phyloP scores from a whole-genome alignment of 2,113 vertebrate species.

The Callocephalon fimbriatum region DNA sequence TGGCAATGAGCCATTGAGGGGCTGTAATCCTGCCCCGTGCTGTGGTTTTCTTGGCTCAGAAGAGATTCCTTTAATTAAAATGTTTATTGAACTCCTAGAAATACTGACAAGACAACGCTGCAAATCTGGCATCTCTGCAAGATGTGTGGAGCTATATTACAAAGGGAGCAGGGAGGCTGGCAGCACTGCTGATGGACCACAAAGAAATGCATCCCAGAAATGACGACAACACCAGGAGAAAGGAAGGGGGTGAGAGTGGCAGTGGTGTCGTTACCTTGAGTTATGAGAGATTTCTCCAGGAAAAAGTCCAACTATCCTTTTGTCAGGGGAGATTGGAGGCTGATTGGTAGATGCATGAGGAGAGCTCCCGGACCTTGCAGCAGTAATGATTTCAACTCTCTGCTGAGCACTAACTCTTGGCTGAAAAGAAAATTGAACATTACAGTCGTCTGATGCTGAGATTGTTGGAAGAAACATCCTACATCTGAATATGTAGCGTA shows the following conservation, averaged over 20 bases:
- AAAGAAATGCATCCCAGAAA: constrained; percentile 58
- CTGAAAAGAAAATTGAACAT: constrained; percentile 71
- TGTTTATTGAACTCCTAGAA: constrained; percentile 44
- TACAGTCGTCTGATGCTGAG: neutral
- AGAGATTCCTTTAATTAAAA: constrained; percentile 61
- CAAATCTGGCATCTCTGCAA: constrained; percentile 53
- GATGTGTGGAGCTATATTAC: constrained; percentile 32
- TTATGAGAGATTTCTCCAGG: constrained; percentile 64
- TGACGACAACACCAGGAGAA: neutral
- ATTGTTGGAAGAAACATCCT: constrained; percentile 27
- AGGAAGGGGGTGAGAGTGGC: neutral
- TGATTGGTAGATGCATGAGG: constrained; percentile 63
- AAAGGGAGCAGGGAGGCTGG: constrained; percentile 5
- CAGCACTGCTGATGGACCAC: constrained; percentile 5
- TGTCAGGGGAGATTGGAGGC: constrained; percentile 59
- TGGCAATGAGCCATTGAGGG: neutral
- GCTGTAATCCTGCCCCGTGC: constrained; percentile 9
- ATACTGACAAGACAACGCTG: constrained; percentile 28
- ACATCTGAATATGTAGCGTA: constrained; percentile 30
- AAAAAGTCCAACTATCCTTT: constrained; percentile 66
- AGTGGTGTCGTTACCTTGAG: constrained; percentile 61
- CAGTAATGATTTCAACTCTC: constrained; percentile 64
- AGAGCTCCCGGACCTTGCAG: constrained; percentile 48
- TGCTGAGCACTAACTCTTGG: constrained; percentile 71
- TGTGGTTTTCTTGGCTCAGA: neutral